Evolutionary conservation across 2,113 vertebrate species (phyloP).

Genomic region (Aegithalos caudatus): DNA sequence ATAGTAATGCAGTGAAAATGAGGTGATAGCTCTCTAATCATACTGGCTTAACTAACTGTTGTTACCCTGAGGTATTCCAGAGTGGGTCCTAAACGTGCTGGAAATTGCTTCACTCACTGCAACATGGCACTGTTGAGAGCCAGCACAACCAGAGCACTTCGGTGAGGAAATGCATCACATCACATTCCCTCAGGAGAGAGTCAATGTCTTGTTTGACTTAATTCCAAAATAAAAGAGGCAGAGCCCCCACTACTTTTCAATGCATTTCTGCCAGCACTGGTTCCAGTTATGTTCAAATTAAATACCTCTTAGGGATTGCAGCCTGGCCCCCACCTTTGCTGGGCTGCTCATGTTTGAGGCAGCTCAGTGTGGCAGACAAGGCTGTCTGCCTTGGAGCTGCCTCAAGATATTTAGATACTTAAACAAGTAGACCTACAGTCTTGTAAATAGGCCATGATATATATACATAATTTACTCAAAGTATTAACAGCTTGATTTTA

Average conservation of each 20-base stretch:
- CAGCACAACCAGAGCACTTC: not conserved
- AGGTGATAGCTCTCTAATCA: not conserved
- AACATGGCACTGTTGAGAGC: not conserved
- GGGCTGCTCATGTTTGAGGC: not conserved
- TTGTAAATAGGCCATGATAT: not conserved
- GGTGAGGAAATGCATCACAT: not conserved
- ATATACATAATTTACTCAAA: not conserved
- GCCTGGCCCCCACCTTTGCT: rapidly evolving
- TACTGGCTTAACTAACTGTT: not conserved
- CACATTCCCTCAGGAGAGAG: not conserved
- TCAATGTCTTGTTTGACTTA: not conserved
- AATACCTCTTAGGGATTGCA: not conserved
- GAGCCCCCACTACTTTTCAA: not conserved
- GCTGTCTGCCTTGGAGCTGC: not conserved
- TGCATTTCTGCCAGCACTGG: not conserved
- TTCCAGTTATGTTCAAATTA: not conserved
- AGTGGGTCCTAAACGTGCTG: not conserved
- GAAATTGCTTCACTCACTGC: slow-evolving; percentile 21
- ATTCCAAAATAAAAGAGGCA: not conserved
- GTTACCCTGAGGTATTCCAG: not conserved
- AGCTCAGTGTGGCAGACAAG: not conserved
- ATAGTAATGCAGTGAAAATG: not conserved
- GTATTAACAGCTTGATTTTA: not conserved
- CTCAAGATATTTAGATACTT: not conserved
- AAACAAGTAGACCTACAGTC: not conserved